These are phyloP conservation scores for Erithacus rubecula DNA, from an alignment of 2,797 vertebrate species.

Conservation along the genomic window DNA sequence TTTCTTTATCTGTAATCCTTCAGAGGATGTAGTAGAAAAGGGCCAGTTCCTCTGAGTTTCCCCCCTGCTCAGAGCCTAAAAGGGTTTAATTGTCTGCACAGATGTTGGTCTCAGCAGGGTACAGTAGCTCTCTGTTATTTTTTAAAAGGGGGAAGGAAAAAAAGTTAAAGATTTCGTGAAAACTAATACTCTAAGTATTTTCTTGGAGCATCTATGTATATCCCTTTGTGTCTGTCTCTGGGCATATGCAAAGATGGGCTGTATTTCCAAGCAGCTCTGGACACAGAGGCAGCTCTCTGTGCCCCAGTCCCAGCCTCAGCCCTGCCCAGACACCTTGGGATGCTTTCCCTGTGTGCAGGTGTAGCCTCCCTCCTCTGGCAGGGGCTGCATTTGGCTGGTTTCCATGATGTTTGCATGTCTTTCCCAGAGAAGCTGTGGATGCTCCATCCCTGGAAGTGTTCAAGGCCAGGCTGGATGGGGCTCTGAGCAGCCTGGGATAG, in stretches of 20 bases:
- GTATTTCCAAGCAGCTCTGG: background rate
- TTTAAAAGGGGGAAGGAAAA: background rate
- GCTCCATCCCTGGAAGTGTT: background rate
- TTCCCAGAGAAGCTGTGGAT: background rate
- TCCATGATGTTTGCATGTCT: background rate
- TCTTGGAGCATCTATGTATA: background rate
- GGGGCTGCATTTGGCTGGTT: background rate
- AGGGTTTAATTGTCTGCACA: conserved; percentile 63
- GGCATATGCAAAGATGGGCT: background rate
- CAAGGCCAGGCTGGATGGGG: background rate
- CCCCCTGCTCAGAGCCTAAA: background rate
- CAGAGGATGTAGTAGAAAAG: conserved; percentile 50
- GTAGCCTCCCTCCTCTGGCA: background rate
- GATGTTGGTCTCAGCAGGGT: conserved; percentile 52
- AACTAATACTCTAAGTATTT: conserved; percentile 15
- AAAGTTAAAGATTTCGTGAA: background rate
- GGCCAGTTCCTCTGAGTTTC: conserved; percentile 45
- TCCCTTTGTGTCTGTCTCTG: background rate
- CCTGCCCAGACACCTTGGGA: background rate
- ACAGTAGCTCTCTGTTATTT: conserved; percentile 52
- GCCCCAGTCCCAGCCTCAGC: too few relatives aligned
- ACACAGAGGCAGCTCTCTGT: background rate
- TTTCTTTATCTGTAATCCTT: conserved; percentile 48
- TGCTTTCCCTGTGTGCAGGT: background rate
- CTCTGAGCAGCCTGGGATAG: background rate